Base-by-base conservation (phyloP, 2,797 vertebrate genomes). In the Coccyzus lansbergi region DNA sequence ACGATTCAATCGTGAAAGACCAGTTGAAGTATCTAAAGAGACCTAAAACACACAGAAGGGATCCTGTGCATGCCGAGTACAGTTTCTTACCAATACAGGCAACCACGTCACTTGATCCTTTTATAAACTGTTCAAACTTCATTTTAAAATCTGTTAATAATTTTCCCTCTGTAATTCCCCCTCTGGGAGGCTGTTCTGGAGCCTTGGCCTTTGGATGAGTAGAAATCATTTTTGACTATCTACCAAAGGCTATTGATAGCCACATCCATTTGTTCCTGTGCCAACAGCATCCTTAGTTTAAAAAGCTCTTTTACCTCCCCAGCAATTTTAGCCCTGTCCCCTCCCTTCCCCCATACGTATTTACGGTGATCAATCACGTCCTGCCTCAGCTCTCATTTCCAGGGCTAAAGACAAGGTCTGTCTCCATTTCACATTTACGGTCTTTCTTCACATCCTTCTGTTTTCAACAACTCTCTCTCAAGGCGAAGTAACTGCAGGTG, bases 61-160 rank as follows among this genome's bases (percentile, higher is more conserved):
- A 58, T 40, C 24, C 48, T 48, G 42, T 17, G 22, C 42, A 81
- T 76, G 59, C 21, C 0, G 0, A 69, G 55, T 26, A 59, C 20
- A 60, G 56, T 53, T 74, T 63, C 12, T 7, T 80, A 78, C 46
- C 48, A 58, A 40, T 58, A 79, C 55, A 84, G 55, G 63, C 59
- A 92, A 79, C 29, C 25, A 44, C 4, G 24, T 69, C 59, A 90
- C 74, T 90, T 82, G 90, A 92, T 82, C 52, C 51, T 93, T 92
- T 92, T 55, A 86, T 84, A 88, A 92, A 86, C 55, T 1, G 33
- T 63, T 92, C 81, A 76, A 84, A 79, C 31, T 75, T 79, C 63
- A 67, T 86, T 90, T 95, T 36, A 59, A 88, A 94, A 82, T 86
- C 77, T 70, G 81, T 83, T 95, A 72, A 92, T 79, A 92, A 28